These are phyloP conservation scores for Diachrysia chrysitis DNA, from an alignment of 2,888 invertebrate species.

Conservation along the genomic window DNA sequence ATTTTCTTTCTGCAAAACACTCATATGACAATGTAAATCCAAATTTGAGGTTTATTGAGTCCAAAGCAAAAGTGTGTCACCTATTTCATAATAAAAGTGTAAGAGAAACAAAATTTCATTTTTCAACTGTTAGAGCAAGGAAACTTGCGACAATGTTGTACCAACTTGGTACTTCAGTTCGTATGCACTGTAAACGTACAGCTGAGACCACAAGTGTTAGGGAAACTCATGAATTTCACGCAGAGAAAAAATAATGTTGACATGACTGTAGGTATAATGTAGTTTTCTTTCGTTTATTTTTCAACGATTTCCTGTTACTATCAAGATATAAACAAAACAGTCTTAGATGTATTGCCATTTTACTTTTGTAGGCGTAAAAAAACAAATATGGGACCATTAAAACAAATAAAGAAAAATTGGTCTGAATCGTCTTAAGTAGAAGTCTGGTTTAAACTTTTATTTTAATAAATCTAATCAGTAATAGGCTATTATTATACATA, in stretches of 20 bases:
- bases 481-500: no score
- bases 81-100: constrained; percentile 54
- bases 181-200: constrained; percentile 64
- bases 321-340: no score
- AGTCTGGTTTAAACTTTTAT: no score
- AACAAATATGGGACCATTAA: no score
- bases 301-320: no score
- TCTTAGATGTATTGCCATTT: no score
- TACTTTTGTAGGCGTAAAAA: no score
- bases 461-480: no score
- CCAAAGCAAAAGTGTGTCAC: constrained; percentile 31
- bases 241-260: not conserved
- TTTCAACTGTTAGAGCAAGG: constrained; percentile 61
- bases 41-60: constrained; percentile 8
- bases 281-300: no score
- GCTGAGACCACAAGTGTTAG: constrained; percentile 43
- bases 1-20: not conserved
- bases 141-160: constrained; percentile 65
- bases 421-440: no score
- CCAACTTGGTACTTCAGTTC: constrained; percentile 62
- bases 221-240: constrained; percentile 15
- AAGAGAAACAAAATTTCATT: constrained; percentile 65
- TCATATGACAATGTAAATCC: constrained; percentile 3
- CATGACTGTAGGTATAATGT: not conserved
- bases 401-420: no score